Percentiles rank a stretch among this genome's conserved stretches.
Conservation (phyloP, 2,113 vertebrate genomes). For the Asarcornis scutulata region DNA sequence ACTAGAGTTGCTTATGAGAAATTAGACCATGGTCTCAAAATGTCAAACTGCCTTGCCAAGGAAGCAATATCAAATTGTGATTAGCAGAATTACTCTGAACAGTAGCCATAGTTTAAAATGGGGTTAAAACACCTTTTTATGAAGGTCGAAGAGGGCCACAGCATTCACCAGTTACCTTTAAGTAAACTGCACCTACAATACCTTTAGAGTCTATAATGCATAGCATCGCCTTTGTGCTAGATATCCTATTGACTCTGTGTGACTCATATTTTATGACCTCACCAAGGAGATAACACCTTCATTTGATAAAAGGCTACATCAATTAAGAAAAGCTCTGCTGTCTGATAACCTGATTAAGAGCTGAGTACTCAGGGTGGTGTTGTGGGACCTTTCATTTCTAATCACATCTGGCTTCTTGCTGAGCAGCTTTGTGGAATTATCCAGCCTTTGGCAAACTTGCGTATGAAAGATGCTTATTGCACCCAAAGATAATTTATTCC, state of each 20-base stretch:
- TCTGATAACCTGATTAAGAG: constrained; percentile 55
- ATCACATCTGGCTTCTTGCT: constrained; percentile 51
- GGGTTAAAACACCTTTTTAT: background rate
- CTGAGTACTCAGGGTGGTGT: constrained; percentile 65
- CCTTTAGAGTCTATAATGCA: background rate
- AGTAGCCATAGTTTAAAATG: background rate
- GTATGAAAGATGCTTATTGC: constrained; percentile 17
- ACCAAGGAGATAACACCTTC: constrained; percentile 50
- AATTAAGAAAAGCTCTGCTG: constrained; percentile 59
- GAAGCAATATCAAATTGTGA: background rate
- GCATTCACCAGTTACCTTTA: background rate
- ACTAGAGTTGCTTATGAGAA: background rate
- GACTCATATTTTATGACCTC: constrained; percentile 63
- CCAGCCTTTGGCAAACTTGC: constrained; percentile 63
- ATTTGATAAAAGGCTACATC: background rate
- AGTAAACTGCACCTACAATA: constrained; percentile 7
- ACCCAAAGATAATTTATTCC: constrained; percentile 52
- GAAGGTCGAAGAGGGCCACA: background rate
- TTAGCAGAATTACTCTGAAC: background rate
- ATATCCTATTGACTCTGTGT: constrained; percentile 52
- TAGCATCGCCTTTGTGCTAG: background rate
- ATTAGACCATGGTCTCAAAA: background rate
- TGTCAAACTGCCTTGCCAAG: background rate
- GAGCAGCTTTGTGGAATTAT: constrained; percentile 38
- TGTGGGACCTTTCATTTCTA: constrained; percentile 53